phyloP scores from a whole-genome alignment of 2,888 invertebrate species.

The Atrina japonica region DNA sequence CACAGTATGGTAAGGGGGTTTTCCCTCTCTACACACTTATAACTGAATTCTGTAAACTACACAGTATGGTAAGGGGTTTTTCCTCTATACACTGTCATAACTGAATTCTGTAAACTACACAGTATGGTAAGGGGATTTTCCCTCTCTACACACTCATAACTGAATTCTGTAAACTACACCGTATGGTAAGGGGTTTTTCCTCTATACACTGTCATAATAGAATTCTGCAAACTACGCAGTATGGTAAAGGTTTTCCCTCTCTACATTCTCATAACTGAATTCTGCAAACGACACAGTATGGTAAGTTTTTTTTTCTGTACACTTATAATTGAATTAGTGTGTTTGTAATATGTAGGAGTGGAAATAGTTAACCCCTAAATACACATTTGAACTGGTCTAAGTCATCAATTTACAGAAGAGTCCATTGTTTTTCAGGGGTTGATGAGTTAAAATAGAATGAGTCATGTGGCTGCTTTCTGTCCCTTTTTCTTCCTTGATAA shows the following conservation, averaged over 20 bases:
- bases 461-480: too few species aligned
- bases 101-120: not conserved
- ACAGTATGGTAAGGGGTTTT: constrained; percentile 93
- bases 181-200: not conserved
- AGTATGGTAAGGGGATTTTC: not conserved
- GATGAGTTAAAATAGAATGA: too few species aligned
- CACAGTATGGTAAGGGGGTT: constrained; percentile 96
- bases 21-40: constrained; percentile 54
- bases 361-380: too few species aligned
- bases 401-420: too few species aligned
- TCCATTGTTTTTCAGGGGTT: too few species aligned
- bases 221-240: too few species aligned
- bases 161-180: not conserved
- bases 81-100: not conserved
- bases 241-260: too few species aligned
- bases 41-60: constrained; percentile 97
- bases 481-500: too few species aligned
- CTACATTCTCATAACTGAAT: constrained; percentile 94
- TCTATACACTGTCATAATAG: too few species aligned
- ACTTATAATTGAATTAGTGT: constrained; percentile 89
- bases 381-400: too few species aligned
- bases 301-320: constrained; percentile 84
- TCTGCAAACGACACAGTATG: constrained; percentile 99
- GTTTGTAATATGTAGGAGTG: too few species aligned
- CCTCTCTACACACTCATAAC: not conserved